Base-by-base conservation (phyloP, 1,140 invertebrate species). In the Hyles euphorbiae region DNA sequence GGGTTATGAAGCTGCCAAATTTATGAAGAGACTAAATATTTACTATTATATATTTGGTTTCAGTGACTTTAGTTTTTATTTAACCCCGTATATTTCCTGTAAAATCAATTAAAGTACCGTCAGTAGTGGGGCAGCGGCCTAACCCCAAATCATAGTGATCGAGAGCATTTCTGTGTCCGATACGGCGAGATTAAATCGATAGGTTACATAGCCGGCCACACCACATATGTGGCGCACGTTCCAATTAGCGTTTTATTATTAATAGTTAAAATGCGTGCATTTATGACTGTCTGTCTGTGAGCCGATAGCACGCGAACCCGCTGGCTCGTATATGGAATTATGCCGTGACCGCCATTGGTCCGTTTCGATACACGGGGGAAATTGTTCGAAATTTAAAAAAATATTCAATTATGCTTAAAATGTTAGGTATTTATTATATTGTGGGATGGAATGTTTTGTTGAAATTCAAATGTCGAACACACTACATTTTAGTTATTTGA, bases 201-300 rank as follows among this genome's bases (percentile, higher is more conserved):
- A 22, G 22, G 22, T 33, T 22, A 76, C 61, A 45, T 77, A 70
- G 67, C 66, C 69, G 67, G 61, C 70, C 67, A 76, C 65, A 65
- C 49, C 47, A 60, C 43, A 55, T 68, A 76, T 75, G 72, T 78
- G 59, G 71, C 74, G 70, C 75, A 74, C 76, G 77, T 76, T 78
- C 81, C 78, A 86, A 86, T 86, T 83, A 86, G 66, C 60, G 53
- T 70, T 72, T 78, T 86, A 82, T 83, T 76, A 76, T 74, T 82
- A 82, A 83, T 78, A 83, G 70, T 76, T 81, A 77, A 83, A 72
- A 74, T 58, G 76, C 79, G 79, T 83, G 73, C 72, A 72, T 77
- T 70, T 80, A 79, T 78, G 64, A 66, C 57, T 62, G 72, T 79
- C 76, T 67, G 78, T 81, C 79, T 76, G 78, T 63, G 58, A 60